Base-by-base conservation (phyloP, 2,888 invertebrate species). In the Lepas anatifera region DNA sequence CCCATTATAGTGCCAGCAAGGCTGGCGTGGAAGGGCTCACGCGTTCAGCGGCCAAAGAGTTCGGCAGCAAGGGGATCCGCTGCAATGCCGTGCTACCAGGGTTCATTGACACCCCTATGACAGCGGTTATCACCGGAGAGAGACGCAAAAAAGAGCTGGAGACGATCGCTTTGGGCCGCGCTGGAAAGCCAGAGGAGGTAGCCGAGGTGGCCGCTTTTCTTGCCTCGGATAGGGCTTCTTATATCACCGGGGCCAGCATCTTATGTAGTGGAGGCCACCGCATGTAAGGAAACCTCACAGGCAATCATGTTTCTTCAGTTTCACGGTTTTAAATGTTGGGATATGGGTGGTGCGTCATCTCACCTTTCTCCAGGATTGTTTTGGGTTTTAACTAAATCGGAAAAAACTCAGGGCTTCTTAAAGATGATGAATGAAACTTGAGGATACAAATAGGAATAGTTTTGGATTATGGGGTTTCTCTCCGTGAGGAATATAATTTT, bases 51-150 rank as follows among this genome's bases (percentile, higher is more conserved):
- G 77, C 83, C 11, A 76, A 83, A 25, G 83, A 83, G 75, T 83
- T 83, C 82, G 82, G 82, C 4, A 72, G 78, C 22, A 74, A 77
- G 75, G 82, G 83, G 7, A 79, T 83, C 10, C 75, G 83, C 58
- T 76, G 83, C 25, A 83, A 83, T 73, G 75, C 78, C 69, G 79
- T 83, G 4, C 81, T 82, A 66, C 83, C 83, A n/a, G 83, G 82
- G 18, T 76, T 79, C 4, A 81, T 83, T 32, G 80, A 79, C 72
- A 82, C 82, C 0, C 78, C 79, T 18, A 81, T 82, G 29, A 83
- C 83, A 32, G 80, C 80, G n/a, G 79, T 77, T n/a, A 82, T 76
- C 2, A 75, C 76, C 48, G 58, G 35, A 6, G 76, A 78, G 69
- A 74, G 81, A 46, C 81, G 82, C 75, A 75, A 77, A 4, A 52